These are phyloP conservation scores for Beaufortia kweichowensis DNA, from an alignment of 2,113 vertebrate species.

Conservation along the genomic window DNA sequence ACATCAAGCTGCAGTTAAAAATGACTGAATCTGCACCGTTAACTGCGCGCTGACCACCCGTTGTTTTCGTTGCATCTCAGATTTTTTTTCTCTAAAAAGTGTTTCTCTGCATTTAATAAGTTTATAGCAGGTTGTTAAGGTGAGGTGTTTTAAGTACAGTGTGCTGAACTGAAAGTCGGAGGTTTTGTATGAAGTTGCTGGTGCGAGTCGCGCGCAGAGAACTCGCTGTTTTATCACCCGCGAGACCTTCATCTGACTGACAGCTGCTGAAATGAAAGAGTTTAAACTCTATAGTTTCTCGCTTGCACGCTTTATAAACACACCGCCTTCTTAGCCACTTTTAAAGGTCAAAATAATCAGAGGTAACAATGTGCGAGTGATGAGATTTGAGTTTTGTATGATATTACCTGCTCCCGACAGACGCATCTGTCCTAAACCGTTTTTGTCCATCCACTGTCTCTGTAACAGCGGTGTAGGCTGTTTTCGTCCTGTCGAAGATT, in stretches of 20 bases:
- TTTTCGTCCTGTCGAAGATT: too few species aligned
- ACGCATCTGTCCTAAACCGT: neutral
- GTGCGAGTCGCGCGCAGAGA: neutral
- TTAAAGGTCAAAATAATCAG: too few species aligned
- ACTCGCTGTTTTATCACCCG: neutral
- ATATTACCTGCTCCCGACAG: neutral
- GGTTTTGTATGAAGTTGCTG: neutral
- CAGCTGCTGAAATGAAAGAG: neutral
- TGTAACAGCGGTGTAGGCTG: too few species aligned
- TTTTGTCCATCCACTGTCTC: too few species aligned
- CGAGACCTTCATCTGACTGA: neutral
- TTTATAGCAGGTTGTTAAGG: neutral
- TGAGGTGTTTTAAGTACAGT: neutral
- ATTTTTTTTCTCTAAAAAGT: neutral
- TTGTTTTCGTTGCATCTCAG: neutral
- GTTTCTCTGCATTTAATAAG: neutral
- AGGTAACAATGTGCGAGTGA: neutral
- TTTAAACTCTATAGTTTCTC: neutral
- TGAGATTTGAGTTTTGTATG: neutral
- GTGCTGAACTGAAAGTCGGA: neutral
- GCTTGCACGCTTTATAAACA: too few species aligned
- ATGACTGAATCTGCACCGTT: neutral
- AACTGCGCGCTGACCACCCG: neutral
- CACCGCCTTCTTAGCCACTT: too few species aligned
- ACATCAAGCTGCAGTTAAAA: neutral